Evolutionary conservation across 2,113 vertebrate genomes (phyloP), one percentile per base, ranked within the genome.

Genomic region (Actenoides lindsayi): DNA sequence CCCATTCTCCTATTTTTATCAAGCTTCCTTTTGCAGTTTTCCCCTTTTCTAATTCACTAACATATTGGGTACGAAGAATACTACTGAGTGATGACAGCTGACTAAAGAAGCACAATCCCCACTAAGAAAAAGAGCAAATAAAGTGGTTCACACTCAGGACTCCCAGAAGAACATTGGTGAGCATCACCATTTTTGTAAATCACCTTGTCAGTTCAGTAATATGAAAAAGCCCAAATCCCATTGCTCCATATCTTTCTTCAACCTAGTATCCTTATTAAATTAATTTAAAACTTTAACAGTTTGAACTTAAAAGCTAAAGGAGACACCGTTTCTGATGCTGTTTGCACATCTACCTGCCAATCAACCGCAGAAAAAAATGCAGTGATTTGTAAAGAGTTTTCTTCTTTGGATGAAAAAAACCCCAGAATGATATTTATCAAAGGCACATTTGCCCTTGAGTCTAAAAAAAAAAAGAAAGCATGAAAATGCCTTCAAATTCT

Each of bases 281-380:
- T 77, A 81, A 84, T 68, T 89, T 75, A 71, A 86, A 35, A 0
- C 6, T 27, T 9, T 44, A 31, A 28, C 31, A 50, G 64, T 71
- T 78, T 76, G 57, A 91, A 82, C 24, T 35, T 39, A 86, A 92
- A 92, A 89, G 71, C 51, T 79, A 54, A 73, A 75, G 46, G 28
- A 94, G 28, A 48, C 31, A 35, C 60, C 75, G 25, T 76, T 92
- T 89, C 69, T 42, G 27, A 84, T 37, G 90, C 56, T 87, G 46
- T 68, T 97, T 89, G 69, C 83, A 91, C 92, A 90, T 75, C 80
- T 89, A 64, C 63, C 83, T 94, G 94, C 62, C 77, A 95, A 46
- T 54, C 87, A 87, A 57, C 2, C 80, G 35, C 15, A 44, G n/a
- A 27, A 28, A 56, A 31, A 31, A 62, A 50, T 1, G 33, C 9